Percentiles rank a stretch among this genome's conserved stretches.
Conservation (phyloP, 2,797 vertebrate species). For the Tauraco hartlaubi region DNA sequence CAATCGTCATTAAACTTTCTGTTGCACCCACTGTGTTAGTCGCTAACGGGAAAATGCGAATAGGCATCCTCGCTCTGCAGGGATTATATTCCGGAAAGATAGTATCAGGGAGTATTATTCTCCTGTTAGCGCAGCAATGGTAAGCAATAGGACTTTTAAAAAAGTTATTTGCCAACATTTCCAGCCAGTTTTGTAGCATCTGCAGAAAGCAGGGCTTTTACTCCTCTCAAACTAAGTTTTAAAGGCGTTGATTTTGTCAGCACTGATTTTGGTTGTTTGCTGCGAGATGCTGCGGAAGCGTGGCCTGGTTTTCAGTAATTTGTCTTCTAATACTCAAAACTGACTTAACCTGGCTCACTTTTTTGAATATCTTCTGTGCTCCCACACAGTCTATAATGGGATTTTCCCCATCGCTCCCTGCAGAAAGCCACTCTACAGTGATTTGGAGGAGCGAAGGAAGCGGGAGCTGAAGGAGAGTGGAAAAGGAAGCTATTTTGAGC, state of each 20-base stretch:
- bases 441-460: conserved; percentile 20
- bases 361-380: conserved; percentile 21
- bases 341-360: conserved; percentile 36
- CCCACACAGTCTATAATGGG: conserved; percentile 44
- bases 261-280: neutral
- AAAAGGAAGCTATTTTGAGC: conserved; percentile 68
- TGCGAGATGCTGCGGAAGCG: rapidly evolving
- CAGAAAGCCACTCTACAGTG: neutral
- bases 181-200: neutral
- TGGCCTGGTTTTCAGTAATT: conserved; percentile 9
- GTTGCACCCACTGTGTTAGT: neutral
- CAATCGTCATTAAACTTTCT: neutral
- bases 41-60: neutral
- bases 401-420: conserved; percentile 47
- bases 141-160: neutral
- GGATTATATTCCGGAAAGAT: neutral
- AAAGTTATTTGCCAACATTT: neutral
- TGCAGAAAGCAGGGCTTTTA: neutral
- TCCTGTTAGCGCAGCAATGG: neutral
- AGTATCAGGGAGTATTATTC: neutral
- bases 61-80: neutral
- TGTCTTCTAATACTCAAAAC: conserved; percentile 28
- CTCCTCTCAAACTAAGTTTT: neutral
- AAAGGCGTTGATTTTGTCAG: neutral
- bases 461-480: neutral